A percentile compares a stretch with the other conserved stretches of the same genome.
These are phyloP conservation scores for Microcebus griseorufus DNA, from an alignment of 2,113 vertebrate genomes.

Conservation along the genomic window DNA sequence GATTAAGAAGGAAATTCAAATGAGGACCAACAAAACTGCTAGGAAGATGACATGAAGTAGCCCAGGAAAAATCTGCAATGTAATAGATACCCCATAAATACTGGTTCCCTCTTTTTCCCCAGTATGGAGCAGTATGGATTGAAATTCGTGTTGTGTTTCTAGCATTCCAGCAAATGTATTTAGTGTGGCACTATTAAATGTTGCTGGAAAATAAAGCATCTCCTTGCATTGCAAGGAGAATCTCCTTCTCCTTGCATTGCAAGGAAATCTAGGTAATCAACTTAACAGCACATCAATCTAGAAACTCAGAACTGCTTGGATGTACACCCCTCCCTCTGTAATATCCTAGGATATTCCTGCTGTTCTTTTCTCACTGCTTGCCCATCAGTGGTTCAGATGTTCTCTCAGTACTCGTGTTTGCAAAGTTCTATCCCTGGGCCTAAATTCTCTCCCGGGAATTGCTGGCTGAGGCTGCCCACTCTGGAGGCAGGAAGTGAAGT, in stretches of 20 bases:
- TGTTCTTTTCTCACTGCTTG: not conserved
- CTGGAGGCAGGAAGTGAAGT: not conserved
- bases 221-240: not conserved
- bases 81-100: too few species aligned
- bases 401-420: not conserved
- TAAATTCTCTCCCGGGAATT: not conserved
- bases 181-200: not conserved
- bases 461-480: not conserved
- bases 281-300: not conserved
- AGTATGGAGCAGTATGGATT: not conserved
- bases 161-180: not conserved
- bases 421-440: not conserved
- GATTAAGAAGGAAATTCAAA: not conserved
- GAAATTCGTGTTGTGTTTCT: not conserved
- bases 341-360: not conserved
- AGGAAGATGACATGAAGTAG: not conserved
- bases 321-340: not conserved
- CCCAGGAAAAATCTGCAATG: not conserved
- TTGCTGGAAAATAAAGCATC: not conserved
- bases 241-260: not conserved
- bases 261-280: not conserved
- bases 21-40: not conserved
- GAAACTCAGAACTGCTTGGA: not conserved
- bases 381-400: not conserved
- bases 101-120: not conserved